phyloP scores from a whole-genome alignment of 92 coral and sea anemone species.

The Isaurus tuberculatus region DNA sequence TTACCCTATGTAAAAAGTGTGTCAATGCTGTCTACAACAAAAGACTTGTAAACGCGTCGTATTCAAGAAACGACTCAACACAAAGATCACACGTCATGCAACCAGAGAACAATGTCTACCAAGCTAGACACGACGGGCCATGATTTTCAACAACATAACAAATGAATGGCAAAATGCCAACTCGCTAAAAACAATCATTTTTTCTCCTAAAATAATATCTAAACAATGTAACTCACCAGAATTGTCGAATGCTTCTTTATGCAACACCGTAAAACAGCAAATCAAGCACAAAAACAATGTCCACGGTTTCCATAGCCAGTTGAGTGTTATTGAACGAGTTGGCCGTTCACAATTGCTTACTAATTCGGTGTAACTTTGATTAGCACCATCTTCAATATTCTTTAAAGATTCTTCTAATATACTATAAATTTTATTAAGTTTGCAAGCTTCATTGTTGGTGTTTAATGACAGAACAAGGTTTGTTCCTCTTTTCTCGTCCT shows the following conservation, averaged over 20 bases:
- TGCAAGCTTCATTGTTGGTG: not conserved
- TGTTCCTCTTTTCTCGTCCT: not conserved
- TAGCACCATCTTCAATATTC: not conserved
- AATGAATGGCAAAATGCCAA: no score
- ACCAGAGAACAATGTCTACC: no score
- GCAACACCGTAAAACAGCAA: not conserved
- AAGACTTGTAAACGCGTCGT: no score
- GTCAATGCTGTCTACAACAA: no score
- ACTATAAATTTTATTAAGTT: not conserved
- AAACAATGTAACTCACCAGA: conserved; percentile 13
- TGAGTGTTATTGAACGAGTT: not conserved
- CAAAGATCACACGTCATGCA: no score
- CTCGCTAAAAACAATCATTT: no score
- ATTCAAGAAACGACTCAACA: no score
- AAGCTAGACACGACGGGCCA: no score
- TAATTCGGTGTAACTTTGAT: not conserved
- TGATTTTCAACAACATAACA: no score
- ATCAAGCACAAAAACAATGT: not conserved
- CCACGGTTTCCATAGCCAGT: not conserved
- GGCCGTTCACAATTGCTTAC: not conserved
- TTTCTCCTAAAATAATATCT: not conserved
- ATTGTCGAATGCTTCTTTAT: not conserved
- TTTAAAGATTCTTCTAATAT: not conserved
- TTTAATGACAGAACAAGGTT: not conserved
- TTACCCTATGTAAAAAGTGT: no score